Base-by-base conservation (phyloP, 2,888 invertebrate species). In the Sphinx pinastri region DNA sequence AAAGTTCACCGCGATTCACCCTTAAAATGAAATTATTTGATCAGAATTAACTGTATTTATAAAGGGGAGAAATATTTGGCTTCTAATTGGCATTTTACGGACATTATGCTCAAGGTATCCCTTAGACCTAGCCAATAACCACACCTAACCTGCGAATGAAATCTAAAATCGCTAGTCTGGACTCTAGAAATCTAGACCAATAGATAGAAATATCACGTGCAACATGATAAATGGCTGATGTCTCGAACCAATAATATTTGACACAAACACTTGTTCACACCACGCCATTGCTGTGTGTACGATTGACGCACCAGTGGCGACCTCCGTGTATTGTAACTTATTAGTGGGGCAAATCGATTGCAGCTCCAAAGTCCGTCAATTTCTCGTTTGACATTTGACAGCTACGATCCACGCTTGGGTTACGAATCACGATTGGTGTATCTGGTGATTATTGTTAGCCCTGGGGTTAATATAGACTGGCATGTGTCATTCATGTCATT, bases 311-410 rank as follows among this genome's bases (percentile, higher is more conserved):
- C 63, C 16, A 45, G 16, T 19, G 47, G 16, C 19, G 63, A 63
- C 63, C 63, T 63, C 19, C 60, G 16, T 63, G 63, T 49, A 63
- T 63, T 63, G 49, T 49, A 19, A 19, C 63, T 63, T 63, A 63
- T 63, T 63, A 63, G 13, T 7, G 63, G 49, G 47, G 14, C 58
- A 63, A 47, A 49, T 63, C 49, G 13, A 63, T 63, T 63, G 63
- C 63, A 63, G 47, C 60, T 63, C 47, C 63, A 63, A 63, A 63
- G 63, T 63, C 19, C 63, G 49, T 63, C 49, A 63, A 49, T 63
- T 47, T 63, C 49, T 47, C 49, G 19, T 49, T 63, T 63, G 63
- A 63, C 49, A 63, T 63, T 63, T 63, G 63, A 63, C 63, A 63
- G 63, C 49, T 49, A 16, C 47, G 47, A 47, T 49, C 47, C 63